Evolutionary conservation across 2,888 invertebrate species (phyloP).

Genomic region (Tenthredo scrophulariae): DNA sequence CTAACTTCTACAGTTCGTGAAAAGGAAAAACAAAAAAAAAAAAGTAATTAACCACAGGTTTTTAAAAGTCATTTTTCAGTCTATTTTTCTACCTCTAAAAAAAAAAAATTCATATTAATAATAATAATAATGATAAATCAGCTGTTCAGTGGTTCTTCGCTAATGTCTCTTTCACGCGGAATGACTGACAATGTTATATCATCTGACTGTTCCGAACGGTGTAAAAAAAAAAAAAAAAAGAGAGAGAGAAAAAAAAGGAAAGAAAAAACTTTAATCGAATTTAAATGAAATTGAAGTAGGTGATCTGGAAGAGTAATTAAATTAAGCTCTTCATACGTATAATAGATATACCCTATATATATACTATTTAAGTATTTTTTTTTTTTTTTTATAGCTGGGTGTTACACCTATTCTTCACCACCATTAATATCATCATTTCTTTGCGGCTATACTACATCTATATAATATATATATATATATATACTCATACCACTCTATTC

Average conservation of each 20-base stretch:
- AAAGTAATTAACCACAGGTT: neutral
- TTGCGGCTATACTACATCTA: neutral
- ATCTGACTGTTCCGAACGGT: neutral
- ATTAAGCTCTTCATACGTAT: neutral
- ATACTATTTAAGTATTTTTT: too few relatives aligned
- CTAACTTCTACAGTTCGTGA: neutral
- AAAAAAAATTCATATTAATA: neutral
- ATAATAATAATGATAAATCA: neutral
- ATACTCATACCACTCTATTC: neutral
- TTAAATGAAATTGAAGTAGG: neutral
- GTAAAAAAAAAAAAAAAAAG: neutral
- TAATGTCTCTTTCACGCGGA: neutral
- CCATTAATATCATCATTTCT: conserved; percentile 43
- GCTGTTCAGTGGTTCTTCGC: neutral
- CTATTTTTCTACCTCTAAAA: neutral
- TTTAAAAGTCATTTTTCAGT: neutral
- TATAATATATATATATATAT: neutral
- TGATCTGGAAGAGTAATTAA: neutral
- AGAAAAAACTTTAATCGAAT: neutral
- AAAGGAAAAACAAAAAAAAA: neutral
- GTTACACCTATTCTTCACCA: conserved; percentile 8
- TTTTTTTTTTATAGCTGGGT: neutral
- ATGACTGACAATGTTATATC: neutral
- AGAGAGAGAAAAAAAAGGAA: too few relatives aligned
- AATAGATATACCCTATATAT: neutral